These are phyloP conservation scores for Ceryle rudis DNA, from an alignment of 2,797 vertebrate species.

Conservation along the genomic window DNA sequence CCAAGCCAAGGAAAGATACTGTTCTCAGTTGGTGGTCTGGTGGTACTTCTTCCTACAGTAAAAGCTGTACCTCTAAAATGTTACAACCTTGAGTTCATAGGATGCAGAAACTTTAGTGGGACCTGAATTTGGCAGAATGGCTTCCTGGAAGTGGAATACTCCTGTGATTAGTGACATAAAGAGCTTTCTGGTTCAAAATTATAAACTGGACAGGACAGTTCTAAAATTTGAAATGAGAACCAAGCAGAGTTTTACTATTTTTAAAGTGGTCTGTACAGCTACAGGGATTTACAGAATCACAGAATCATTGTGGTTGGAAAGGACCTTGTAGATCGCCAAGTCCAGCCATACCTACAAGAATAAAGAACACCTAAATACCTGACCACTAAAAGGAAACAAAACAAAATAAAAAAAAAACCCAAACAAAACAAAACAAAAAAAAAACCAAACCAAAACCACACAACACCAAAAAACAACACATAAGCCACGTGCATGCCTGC, in stretches of 20 bases:
- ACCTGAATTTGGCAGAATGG: neutral
- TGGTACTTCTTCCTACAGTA: rapidly evolving
- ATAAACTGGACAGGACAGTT: neutral
- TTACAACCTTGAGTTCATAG: neutral
- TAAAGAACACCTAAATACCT: no score
- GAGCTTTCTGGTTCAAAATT: neutral
- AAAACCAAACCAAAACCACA: no score
- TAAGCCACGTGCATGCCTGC: no score
- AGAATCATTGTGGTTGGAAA: no score
- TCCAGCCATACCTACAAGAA: no score
- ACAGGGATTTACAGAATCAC: neutral
- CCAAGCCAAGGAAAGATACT: neutral
- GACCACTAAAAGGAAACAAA: no score
- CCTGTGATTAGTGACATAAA: rapidly evolving
- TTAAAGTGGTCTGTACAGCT: neutral
- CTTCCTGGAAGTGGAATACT: neutral
- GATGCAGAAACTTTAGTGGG: neutral
- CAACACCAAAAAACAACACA: no score
- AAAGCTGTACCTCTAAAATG: neutral
- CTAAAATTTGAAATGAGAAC: neutral
- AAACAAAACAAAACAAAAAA: no score
- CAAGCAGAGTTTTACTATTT: neutral
- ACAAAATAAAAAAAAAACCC: no score
- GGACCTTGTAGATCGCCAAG: no score
- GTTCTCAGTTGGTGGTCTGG: neutral